Evolutionary conservation across 2,888 invertebrate species (phyloP).

Genomic region (Euproctis similis): DNA sequence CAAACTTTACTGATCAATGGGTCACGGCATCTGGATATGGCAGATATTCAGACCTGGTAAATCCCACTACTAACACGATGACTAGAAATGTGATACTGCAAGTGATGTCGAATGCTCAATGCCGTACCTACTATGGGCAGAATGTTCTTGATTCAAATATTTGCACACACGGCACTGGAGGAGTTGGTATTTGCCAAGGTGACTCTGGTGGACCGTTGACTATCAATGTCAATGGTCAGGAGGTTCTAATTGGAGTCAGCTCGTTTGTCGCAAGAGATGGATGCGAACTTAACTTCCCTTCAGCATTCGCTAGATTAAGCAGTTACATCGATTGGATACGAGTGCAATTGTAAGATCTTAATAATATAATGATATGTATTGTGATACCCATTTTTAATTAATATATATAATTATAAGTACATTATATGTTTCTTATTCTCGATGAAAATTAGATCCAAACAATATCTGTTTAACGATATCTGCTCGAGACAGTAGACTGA

Average conservation of each 20-base stretch:
- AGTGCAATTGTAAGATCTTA: slow-evolving; percentile 30
- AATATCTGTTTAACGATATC: no score
- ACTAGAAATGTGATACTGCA: slow-evolving; percentile 44
- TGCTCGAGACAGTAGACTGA: no score
- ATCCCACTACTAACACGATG: slow-evolving; percentile 37
- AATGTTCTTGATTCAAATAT: slow-evolving; percentile 48
- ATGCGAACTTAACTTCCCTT: slow-evolving; percentile 50
- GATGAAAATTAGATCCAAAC: no score
- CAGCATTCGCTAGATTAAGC: slow-evolving; percentile 48
- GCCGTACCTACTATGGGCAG: slow-evolving; percentile 35
- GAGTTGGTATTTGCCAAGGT: slow-evolving; percentile 55
- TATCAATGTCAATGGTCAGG: slow-evolving; percentile 30
- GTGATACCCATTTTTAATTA: no score
- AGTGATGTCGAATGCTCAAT: slow-evolving; percentile 37
- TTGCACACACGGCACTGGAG: slow-evolving; percentile 49
- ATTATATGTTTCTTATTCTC: no score
- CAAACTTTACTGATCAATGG: slow-evolving; percentile 35
- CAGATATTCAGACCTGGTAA: slow-evolving; percentile 40
- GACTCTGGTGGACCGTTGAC: slow-evolving; percentile 56
- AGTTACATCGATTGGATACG: slow-evolving; percentile 44
- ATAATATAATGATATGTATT: no score
- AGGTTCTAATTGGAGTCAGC: slow-evolving; percentile 50
- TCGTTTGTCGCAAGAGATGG: slow-evolving; percentile 53
- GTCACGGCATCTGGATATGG: slow-evolving; percentile 50
- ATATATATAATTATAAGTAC: no score